Base-by-base conservation (phyloP, 1,140 invertebrate genomes). In the Gonioctena quinquepunctata region DNA sequence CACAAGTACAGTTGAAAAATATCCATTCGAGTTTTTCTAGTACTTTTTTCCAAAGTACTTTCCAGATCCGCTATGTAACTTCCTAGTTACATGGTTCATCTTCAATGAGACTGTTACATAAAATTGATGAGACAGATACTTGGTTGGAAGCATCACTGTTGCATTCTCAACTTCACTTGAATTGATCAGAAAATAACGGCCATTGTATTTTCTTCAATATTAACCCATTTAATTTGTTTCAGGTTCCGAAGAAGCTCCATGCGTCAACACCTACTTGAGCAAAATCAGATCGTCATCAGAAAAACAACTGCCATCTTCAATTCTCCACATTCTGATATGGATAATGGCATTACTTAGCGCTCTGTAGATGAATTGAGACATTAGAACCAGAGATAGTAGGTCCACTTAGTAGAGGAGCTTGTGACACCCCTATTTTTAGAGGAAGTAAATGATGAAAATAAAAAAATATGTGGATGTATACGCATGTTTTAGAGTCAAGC, bases 221-320 rank as follows among this genome's bases (percentile, higher is more conserved):
- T n/a, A n/a, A n/a, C n/a, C n/a, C n/a, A n/a, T n/a, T n/a, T n/a
- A n/a, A n/a, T 57, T 75, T 72, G 66, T 77, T 78, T 25, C 68
- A 78, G 77, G 72, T 73, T 75, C 77, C 21, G 75, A 70, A 4
- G 77, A 78, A 50, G 64, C 73, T 4, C 77, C 77, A 3, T 78
- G 77, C 70, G 77, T 78, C 27, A 78, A 78, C 66, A 78, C 77
- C 7, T 78, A 78, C 66, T 63, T 78, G 56, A 77, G 77, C 61
- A 78, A 77, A 71, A 78, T 78, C 23, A 69, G 70, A 26, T 77
- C 76, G 18, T 64, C 72, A 33, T 73, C 70, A 8, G 25, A 18
- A 26, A 27, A 62, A 25, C 68, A 25, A 50, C 19, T 48, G n/a
- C 26, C 48, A 16, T 28, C 72, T 21, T 60, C 42, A 22, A 42